Evolutionary conservation across 2,113 vertebrate genomes (phyloP).

Genomic region (Chlorodrepanis virens): DNA sequence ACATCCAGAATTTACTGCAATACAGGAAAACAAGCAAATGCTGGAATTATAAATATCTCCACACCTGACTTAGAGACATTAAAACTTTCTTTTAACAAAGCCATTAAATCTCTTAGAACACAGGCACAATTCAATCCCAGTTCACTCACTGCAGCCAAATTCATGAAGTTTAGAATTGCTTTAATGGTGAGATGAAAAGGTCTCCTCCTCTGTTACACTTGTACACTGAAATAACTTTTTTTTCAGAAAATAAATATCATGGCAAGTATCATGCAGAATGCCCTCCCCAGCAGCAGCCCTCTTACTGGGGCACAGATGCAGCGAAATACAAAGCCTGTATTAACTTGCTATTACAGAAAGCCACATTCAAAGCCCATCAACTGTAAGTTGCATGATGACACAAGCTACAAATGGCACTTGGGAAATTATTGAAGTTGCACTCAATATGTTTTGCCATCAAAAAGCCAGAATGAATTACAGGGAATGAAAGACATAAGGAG

Average conservation of each 20-base stretch:
- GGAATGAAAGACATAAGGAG: neutral
- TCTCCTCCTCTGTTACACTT: neutral
- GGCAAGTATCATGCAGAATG: neutral
- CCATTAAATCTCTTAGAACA: neutral
- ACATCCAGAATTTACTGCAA: neutral
- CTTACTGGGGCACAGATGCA: neutral
- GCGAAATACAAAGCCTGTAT: neutral
- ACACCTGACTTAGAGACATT: neutral
- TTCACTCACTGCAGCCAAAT: neutral
- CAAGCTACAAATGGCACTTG: neutral
- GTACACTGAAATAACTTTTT: neutral
- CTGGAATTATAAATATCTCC: neutral
- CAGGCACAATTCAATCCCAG: neutral
- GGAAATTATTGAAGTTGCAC: neutral
- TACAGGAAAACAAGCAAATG: neutral
- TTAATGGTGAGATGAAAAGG: neutral
- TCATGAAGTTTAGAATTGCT: neutral
- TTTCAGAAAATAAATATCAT: neutral
- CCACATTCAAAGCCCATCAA: neutral
- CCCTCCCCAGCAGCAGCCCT: neutral
- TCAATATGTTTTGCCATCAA: neutral
- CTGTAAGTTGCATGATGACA: neutral
- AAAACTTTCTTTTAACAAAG: neutral
- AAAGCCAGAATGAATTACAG: neutral
- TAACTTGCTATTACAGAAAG: neutral